Evolutionary conservation across 2,797 vertebrate species (phyloP), one percentile per base, ranked within the genome.

Genomic region (Muscicapa striata): DNA sequence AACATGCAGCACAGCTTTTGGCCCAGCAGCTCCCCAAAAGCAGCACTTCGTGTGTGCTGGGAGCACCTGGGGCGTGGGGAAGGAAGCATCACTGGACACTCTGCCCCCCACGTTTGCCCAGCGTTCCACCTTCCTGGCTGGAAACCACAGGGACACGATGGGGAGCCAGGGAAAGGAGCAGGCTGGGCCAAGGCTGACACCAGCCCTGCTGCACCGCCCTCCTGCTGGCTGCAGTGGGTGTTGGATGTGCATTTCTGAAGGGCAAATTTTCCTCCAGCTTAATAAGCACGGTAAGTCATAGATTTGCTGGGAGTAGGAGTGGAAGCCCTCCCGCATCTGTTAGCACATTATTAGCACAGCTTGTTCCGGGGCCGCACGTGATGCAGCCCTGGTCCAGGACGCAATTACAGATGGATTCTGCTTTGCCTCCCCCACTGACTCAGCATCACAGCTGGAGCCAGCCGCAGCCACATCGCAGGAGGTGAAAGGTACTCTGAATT

Each of bases 371-470:
- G 67, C 88, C 94, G 74, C 95, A 96, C 90, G 84, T 96, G 96
- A 95, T 11, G 88, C 77, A 82, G 90, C 74, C 77, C 80, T 61
- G 78, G 90, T 1, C 4, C 22, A 77, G 94, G 86, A 93, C 11
- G 27, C 94, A 96, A 95, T 96, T 96, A 96, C 89, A 67, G 93
- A 95, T 95, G 93, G 90, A 92, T 95, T 93, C 93, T 92, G 86
- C 88, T 84, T 21, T 87, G 40, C 84, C 80, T 90, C 84, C 92
- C 94, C 63, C 83, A 61, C 93, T 95, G 95, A 96, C 95, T 95
- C 95, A 94, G 94, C 96, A 95, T 89, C 95, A 92, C 96, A 96
- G 95, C 96, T 95, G 93, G 94, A 96, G 92, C 93, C 88, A 96
- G 95, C 80, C 93, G 77, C 7, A 92, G 85, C 87, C 91, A 94